phyloP scores from a whole-genome alignment of 2,888 invertebrate genomes.

The Pseudoips prasinana region DNA sequence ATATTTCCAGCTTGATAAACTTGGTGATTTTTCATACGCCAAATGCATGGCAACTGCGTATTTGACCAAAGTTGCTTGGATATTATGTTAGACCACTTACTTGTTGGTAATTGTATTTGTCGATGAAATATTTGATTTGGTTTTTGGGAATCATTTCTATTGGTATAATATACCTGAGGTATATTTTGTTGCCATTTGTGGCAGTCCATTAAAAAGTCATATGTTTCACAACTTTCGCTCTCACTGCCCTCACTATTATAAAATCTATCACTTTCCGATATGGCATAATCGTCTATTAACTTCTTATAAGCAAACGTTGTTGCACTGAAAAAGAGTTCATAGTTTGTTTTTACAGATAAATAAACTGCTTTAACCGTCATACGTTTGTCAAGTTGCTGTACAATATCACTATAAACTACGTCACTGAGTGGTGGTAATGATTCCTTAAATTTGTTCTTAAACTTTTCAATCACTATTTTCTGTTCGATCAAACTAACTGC shows the following conservation, averaged over 20 bases:
- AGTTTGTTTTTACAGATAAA: background rate
- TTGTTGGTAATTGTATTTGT: too few relatives aligned
- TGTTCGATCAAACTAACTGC: background rate
- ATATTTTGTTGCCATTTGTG: background rate
- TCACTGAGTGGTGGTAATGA: background rate
- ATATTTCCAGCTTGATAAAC: too few relatives aligned
- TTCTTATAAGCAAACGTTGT: slow-evolving; percentile 1
- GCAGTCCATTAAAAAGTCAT: slow-evolving; percentile 1
- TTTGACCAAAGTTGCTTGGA: too few relatives aligned
- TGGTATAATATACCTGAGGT: background rate
- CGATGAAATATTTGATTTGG: background rate
- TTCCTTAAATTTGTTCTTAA: background rate
- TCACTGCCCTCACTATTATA: background rate
- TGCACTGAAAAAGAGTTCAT: background rate
- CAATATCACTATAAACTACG: background rate
- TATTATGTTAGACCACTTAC: too few relatives aligned
- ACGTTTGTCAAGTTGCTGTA: background rate
- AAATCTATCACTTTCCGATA: background rate
- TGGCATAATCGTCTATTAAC: background rate
- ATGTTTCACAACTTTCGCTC: background rate
- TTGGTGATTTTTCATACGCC: too few relatives aligned
- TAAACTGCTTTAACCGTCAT: slow-evolving; percentile 1
- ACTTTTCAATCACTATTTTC: background rate
- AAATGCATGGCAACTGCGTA: too few relatives aligned
- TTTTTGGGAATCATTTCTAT: background rate